Evolutionary conservation across 2,113 vertebrate genomes (phyloP).

Genomic region (Vanacampus margaritifer): DNA sequence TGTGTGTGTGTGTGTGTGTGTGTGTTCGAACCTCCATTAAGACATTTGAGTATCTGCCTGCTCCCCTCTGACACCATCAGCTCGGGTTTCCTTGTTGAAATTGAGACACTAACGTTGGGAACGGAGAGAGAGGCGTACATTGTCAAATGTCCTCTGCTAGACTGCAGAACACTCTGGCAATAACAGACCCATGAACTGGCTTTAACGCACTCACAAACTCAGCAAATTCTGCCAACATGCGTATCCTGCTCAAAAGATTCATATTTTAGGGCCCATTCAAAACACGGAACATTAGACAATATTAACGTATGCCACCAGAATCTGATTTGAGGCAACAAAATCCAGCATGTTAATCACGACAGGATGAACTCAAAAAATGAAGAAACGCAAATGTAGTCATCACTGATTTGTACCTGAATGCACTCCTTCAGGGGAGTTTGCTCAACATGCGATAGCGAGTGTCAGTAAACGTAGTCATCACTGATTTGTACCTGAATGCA

Average conservation of each 20-base stretch:
- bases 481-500: too few relatives aligned
- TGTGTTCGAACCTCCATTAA: constrained; percentile 50
- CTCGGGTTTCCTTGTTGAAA: constrained; percentile 62
- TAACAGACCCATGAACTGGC: background rate
- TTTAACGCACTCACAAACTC: too few relatives aligned
- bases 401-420: too few relatives aligned
- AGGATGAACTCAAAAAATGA: too few relatives aligned
- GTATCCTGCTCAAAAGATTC: too few relatives aligned
- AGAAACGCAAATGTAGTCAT: too few relatives aligned
- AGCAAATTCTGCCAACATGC: too few relatives aligned
- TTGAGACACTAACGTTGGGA: constrained; percentile 38
- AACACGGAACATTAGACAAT: background rate
- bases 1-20: background rate
- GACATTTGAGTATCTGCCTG: constrained; percentile 52
- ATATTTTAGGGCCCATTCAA: background rate
- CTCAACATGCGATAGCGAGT: too few relatives aligned
- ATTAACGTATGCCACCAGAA: background rate
- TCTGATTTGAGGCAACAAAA: background rate
- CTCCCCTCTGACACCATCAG: constrained; percentile 46
- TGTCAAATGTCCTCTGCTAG: background rate
- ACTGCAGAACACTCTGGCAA: background rate
- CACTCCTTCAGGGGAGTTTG: too few relatives aligned
- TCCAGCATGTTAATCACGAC: background rate
- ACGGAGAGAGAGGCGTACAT: constrained; percentile 9
- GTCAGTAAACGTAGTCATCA: too few relatives aligned